Evolutionary conservation across 2,888 invertebrate genomes (phyloP), one percentile per base, ranked within the genome.

Genomic region (Empis stercorea): DNA sequence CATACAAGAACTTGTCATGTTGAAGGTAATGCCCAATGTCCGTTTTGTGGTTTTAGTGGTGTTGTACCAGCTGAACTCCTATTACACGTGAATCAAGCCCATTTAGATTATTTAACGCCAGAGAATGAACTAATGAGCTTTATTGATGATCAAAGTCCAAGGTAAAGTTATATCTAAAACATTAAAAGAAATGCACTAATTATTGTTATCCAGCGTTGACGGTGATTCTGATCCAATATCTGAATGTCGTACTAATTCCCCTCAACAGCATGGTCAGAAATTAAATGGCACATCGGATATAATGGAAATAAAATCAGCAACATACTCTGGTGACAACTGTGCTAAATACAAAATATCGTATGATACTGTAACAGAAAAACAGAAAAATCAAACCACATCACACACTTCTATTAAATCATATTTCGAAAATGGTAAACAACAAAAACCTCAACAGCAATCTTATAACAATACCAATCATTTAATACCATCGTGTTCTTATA

Each of bases 81-180:
- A 52, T 71, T 81, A 3, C 89, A 88, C 62, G 87, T 88, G 2
- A 87, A 87, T 64, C 79, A 81, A 55, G 85, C 82, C n/a, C 89
- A 89, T 68, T 73, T 87, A 53, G 86, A 87, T 62, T 86, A 84
- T 61, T 68, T 87, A 44, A 87, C 86, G 40, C 87, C 87, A 1
- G 85, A 86, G 61, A 76, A 81, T 51, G 85, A 86, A 61, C 71
- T 80, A 54, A 78, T 84, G 75, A 80, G 81, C 27, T 85, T 85
- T 57, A 84, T 86, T 52, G 86, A 86, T 64, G 84, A 85, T 54
- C 76, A 81, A 56, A 76, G 75, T 56, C 75, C 75, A 27, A 72
- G 74, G 76, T 75, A n/a, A 34, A 34, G 34, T 4, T 34, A 34
- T 10, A n/a, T n/a, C n/a, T n/a, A n/a, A n/a, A n/a, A n/a, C n/a